phyloP scores from a whole-genome alignment of 2,888 invertebrate species.

The Parascotia fuliginaria region DNA sequence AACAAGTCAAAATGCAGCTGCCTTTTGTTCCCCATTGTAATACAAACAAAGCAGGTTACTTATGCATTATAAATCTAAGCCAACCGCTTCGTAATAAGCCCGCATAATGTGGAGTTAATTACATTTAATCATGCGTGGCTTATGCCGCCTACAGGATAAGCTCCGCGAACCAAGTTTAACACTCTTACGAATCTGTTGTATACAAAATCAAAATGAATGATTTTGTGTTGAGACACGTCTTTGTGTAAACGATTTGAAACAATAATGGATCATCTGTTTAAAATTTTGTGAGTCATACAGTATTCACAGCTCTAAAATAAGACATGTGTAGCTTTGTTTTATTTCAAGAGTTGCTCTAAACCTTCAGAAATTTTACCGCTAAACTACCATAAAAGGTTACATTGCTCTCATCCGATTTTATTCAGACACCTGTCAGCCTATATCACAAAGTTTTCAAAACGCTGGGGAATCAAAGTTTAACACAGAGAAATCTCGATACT shows the following conservation, averaged over 20 bases:
- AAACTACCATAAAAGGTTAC: no score
- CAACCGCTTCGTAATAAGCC: slow-evolving; percentile 42
- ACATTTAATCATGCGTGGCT: slow-evolving; percentile 47
- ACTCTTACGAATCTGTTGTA: slow-evolving; percentile 4
- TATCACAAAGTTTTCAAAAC: not conserved
- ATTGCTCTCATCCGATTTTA: not conserved
- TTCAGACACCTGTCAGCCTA: not conserved
- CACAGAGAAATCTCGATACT: not conserved
- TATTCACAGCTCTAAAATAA: no score
- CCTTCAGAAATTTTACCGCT: no score
- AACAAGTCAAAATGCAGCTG: slow-evolving; percentile 30
- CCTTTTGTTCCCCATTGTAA: slow-evolving; percentile 36
- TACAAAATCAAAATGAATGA: slow-evolving; percentile 9
- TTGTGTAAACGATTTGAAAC: no score
- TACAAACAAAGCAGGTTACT: slow-evolving; percentile 37
- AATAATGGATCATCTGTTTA: no score
- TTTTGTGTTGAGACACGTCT: slow-evolving; percentile 8
- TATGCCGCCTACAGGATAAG: slow-evolving; percentile 29
- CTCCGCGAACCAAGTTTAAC: slow-evolving; percentile 8
- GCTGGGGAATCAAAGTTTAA: not conserved
- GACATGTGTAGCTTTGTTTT: no score
- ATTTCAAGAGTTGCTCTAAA: no score
- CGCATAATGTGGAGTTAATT: slow-evolving; percentile 47
- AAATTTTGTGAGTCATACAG: no score
- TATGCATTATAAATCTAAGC: slow-evolving; percentile 50